Percentiles rank a stretch among this genome's conserved stretches.
Evolutionary conservation across 2,888 invertebrate genomes (phyloP).

Genomic region (Notocelia uddmanniana): DNA sequence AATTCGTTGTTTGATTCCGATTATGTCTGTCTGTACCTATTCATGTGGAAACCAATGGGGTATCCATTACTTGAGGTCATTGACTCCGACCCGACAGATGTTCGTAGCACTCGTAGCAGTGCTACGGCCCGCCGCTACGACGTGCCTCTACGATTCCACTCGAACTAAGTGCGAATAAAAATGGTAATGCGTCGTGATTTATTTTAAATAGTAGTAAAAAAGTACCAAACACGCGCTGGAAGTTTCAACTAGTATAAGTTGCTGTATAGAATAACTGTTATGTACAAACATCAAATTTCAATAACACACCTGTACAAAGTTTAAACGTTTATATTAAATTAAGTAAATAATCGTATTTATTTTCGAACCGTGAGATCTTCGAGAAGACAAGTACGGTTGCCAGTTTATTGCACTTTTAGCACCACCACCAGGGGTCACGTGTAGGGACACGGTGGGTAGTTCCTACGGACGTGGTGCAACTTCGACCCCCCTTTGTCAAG

Average conservation of each 20-base stretch:
- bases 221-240: no score
- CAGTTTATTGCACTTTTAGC: no score
- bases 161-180: conserved; percentile 7
- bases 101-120: neutral
- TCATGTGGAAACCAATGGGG: conserved; percentile 5
- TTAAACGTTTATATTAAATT: no score
- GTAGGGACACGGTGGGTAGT: no score
- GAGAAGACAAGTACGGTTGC: no score
- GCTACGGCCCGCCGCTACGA: conserved; percentile 9
- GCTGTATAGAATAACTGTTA: neutral
- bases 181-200: neutral
- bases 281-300: neutral
- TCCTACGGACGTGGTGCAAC: no score
- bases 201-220: neutral
- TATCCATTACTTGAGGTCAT: conserved; percentile 21
- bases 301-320: no score
- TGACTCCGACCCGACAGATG: conserved; percentile 6
- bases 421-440: no score
- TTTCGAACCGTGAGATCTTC: no score
- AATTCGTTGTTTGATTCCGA: neutral
- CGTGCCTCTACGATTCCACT: conserved; percentile 18
- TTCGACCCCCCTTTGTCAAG: no score
- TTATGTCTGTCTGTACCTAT: neutral
- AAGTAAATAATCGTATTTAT: no score
- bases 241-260: neutral